Evolutionary conservation across 2,888 invertebrate species (phyloP), one percentile per base, ranked within the genome.

Genomic region (Meganola albula): DNA sequence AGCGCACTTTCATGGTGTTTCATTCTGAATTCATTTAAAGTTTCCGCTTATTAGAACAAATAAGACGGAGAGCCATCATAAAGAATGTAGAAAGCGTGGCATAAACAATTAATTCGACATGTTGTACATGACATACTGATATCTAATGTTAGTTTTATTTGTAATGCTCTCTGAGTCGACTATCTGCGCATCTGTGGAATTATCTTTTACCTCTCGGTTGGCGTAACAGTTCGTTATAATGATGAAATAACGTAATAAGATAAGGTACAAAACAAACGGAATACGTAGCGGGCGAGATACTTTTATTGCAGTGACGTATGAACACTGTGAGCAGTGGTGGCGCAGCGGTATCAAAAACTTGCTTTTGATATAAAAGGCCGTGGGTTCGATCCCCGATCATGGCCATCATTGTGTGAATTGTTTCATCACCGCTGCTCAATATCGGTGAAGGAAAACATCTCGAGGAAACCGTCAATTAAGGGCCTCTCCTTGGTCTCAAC

Each of bases 51-150:
- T 51, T 51, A 54, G 24, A 58, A 55, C 48, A 50, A 47, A 52
- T 43, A 27, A 47, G 40, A 52, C 40, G 34, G 44, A 27, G 35
- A 22, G 24, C 36, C 29, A 33, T 9, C 49, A 50, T 49, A 48
- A 42, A 10, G 39, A 30, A 54, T 38, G 27, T 50, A 74, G 76
- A 76, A 72, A 75, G 75, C 75, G 67, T 72, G 54, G 52, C 54
- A 39, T 34, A 34, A 50, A 58, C 63, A 68, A 67, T 73, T 71
- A 71, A 65, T 71, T 64, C 54, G 53, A 51, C 53, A 50, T 59
- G 59, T 65, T 52, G 44, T 53, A 57, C 61, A 57, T 55, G 62
- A 63, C 57, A 49, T 22, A 43, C 25, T 31, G 35, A 31, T 56
- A 49, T 53, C 55, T 39, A 41, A 44, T 48, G 33, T 28, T 30